Conservation (phyloP, 37 sponge, comb jelly and placozoan genomes). For the Dysidea cf. avara region DNA sequence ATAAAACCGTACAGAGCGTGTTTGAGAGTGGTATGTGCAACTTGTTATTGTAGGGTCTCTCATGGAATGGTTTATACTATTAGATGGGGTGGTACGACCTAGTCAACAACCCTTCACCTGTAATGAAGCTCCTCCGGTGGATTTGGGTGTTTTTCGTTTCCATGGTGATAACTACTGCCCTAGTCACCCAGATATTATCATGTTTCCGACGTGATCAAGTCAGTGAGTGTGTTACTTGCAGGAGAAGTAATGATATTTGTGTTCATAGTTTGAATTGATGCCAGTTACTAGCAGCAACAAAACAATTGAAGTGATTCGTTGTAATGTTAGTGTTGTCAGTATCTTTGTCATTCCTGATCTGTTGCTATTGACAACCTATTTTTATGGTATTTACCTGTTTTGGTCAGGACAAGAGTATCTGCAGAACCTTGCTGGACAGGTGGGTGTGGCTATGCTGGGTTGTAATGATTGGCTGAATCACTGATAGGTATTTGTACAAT, state of each 20-base stretch:
- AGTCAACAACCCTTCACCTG: no score
- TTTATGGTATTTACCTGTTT: conserved; percentile 66
- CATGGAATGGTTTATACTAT: no score
- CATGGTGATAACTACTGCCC: conserved; percentile 25
- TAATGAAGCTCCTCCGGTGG: not conserved
- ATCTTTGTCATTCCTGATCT: conserved; percentile 26
- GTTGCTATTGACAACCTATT: conserved; percentile 48
- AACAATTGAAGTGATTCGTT: not conserved
- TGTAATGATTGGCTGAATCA: no score
- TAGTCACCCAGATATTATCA: conserved; percentile 39
- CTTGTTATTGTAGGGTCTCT: no score
- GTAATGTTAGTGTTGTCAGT: conserved; percentile 37
- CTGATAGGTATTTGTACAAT: no score
- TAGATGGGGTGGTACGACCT: no score
- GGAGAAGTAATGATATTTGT: no score
- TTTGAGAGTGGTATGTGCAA: conserved; percentile 38
- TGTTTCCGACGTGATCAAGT: conserved; percentile 54
- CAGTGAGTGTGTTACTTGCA: no score
- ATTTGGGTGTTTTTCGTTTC: conserved; percentile 13
- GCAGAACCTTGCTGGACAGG: conserved; percentile 57
- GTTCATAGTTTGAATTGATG: no score
- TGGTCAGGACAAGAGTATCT: conserved; percentile 56
- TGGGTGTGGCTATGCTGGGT: no score
- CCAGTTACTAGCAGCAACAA: no score
- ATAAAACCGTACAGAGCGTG: conserved; percentile 25